These are phyloP conservation scores for Poeciliopsis occidentalis DNA, from an alignment of 2,113 vertebrate species.

Conservation along the genomic window DNA sequence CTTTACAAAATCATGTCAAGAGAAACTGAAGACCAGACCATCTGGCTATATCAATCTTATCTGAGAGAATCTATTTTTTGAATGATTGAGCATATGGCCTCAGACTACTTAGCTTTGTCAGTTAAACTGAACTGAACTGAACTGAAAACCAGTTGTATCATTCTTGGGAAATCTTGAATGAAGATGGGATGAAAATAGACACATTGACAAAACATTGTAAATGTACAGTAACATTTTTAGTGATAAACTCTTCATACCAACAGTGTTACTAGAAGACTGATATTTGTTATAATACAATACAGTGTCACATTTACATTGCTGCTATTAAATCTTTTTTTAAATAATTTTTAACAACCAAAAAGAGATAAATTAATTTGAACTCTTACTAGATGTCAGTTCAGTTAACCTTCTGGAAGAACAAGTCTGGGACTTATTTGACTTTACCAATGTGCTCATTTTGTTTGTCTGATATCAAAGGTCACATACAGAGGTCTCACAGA, in stretches of 20 bases:
- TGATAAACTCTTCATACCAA: too few species aligned
- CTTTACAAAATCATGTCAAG: not conserved
- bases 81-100: not conserved
- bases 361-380: not conserved
- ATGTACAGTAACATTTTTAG: not conserved
- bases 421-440: not conserved
- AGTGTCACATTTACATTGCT: not conserved
- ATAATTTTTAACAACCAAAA: not conserved
- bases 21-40: slow-evolving; percentile 1
- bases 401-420: not conserved
- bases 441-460: not conserved
- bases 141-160: not conserved
- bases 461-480: not conserved
- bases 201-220: not conserved
- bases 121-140: not conserved
- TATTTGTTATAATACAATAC: too few species aligned
- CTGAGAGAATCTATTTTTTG: not conserved
- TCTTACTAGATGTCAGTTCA: not conserved
- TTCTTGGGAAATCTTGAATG: not conserved
- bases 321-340: not conserved
- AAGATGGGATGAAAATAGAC: not conserved
- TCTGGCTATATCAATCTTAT: slow-evolving; percentile 1
- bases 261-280: too few species aligned
- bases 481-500: not conserved
- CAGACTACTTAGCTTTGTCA: not conserved